Evolutionary conservation across 2,797 vertebrate species (phyloP).

Genomic region (Loris lydekkerianus): DNA sequence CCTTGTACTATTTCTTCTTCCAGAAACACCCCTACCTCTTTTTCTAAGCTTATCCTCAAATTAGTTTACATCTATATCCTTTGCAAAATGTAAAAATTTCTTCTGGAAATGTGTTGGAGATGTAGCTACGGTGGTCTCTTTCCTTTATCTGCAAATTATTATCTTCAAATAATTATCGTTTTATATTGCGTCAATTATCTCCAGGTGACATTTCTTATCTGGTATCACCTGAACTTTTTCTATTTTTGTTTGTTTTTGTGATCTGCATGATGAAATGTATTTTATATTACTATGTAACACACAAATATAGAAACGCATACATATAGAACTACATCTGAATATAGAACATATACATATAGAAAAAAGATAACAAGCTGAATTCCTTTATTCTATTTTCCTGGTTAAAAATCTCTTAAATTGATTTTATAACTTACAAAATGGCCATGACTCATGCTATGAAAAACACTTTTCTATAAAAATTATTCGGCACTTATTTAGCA

Average conservation of each 20-base stretch:
- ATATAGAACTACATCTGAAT: not conserved
- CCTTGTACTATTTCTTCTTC: not conserved
- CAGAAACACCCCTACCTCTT: not conserved
- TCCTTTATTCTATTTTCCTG: conserved; percentile 44
- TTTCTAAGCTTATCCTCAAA: not conserved
- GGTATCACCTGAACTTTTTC: not conserved
- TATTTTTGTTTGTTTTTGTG: not conserved
- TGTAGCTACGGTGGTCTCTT: not conserved
- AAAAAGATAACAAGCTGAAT: not conserved
- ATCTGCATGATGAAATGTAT: not conserved
- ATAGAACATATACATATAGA: not conserved
- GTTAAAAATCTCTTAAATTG: not conserved
- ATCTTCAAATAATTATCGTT: not conserved
- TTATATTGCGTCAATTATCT: conserved; percentile 20
- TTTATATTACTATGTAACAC: not conserved
- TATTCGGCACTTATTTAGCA: not conserved
- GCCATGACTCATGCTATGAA: not conserved
- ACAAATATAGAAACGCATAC: not conserved
- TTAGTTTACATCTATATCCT: not conserved
- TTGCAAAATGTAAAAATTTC: conserved; percentile 12
- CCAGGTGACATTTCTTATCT: not conserved
- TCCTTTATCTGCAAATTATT: not conserved
- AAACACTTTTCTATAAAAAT: not conserved
- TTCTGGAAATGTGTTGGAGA: not conserved
- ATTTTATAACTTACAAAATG: conserved; percentile 34